These are phyloP conservation scores for Crioceris asparagi DNA, from an alignment of 2,888 invertebrate species.

Conservation along the genomic window DNA sequence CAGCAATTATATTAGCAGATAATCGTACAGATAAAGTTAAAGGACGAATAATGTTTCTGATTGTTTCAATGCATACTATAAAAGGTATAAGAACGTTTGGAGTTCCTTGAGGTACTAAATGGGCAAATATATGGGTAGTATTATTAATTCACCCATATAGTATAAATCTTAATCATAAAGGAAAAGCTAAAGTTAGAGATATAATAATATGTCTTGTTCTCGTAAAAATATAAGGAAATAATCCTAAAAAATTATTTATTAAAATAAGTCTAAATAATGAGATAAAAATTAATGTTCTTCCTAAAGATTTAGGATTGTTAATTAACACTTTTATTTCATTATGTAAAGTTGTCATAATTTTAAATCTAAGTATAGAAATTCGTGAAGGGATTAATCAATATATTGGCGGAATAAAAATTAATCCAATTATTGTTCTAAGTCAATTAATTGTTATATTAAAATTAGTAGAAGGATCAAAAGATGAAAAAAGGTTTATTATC, in stretches of 20 bases:
- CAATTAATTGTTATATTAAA: slow-evolving; percentile 48
- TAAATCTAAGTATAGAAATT: slow-evolving; percentile 41
- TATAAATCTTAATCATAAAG: slow-evolving; percentile 56
- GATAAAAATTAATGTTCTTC: slow-evolving; percentile 35
- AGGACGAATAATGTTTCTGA: slow-evolving; percentile 51
- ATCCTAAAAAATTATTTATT: slow-evolving; percentile 57
- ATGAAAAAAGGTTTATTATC: slow-evolving; percentile 57
- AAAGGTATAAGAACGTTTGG: slow-evolving; percentile 55
- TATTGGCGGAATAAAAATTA: slow-evolving; percentile 42
- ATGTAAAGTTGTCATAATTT: slow-evolving; percentile 39
- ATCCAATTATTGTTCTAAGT: slow-evolving; percentile 44
- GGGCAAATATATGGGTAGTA: slow-evolving; percentile 52
- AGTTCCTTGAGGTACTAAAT: slow-evolving; percentile 58
- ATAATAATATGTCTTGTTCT: slow-evolving; percentile 53
- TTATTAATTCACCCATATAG: slow-evolving; percentile 53
- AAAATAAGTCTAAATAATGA: slow-evolving; percentile 49
- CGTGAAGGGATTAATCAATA: slow-evolving; percentile 48
- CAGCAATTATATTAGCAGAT: slow-evolving; percentile 69
- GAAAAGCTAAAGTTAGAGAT: slow-evolving; percentile 46
- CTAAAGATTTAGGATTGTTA: slow-evolving; percentile 24
- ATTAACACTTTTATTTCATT: slow-evolving; percentile 50
- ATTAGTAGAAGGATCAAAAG: slow-evolving; percentile 53
- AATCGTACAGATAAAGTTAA: slow-evolving; percentile 58
- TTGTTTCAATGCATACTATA: slow-evolving; percentile 64
- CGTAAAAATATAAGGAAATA: slow-evolving; percentile 63